Evolutionary conservation across 2,888 invertebrate genomes (phyloP).

Genomic region (Polydesmus complanatus): DNA sequence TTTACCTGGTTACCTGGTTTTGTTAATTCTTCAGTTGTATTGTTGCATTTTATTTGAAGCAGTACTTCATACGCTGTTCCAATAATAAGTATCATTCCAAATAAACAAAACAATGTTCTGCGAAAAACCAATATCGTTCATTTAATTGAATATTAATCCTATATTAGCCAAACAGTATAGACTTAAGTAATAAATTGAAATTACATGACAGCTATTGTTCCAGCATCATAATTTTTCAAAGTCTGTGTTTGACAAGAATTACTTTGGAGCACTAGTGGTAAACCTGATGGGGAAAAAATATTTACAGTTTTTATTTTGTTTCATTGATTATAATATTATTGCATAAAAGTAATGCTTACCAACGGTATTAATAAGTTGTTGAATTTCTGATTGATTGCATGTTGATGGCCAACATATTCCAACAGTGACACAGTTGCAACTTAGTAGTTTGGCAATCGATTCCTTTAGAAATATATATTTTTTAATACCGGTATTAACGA

Average conservation of each 20-base stretch:
- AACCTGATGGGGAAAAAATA: too few relatives aligned
- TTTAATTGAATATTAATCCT: too few relatives aligned
- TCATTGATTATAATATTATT: too few relatives aligned
- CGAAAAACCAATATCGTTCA: background rate
- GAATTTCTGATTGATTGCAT: conserved; percentile 1
- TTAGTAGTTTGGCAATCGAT: background rate
- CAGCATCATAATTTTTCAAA: background rate
- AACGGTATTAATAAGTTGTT: background rate
- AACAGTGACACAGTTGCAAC: background rate
- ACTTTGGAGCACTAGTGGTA: background rate
- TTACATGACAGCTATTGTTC: conserved; percentile 7
- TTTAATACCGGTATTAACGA: too few relatives aligned
- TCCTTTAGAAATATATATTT: too few relatives aligned
- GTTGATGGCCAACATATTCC: conserved; percentile 9
- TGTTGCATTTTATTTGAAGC: background rate
- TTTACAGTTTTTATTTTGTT: too few relatives aligned
- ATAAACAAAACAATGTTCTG: background rate
- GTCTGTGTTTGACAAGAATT: background rate
- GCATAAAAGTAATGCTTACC: too few relatives aligned
- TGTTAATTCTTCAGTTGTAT: background rate
- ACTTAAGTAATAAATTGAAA: background rate
- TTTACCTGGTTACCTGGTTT: background rate
- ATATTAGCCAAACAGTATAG: too few relatives aligned
- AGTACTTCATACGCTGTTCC: background rate
- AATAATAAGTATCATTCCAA: background rate